These are phyloP conservation scores for Sycobia sp. DNA, from an alignment of 1,140 invertebrate genomes.

Conservation along the genomic window DNA sequence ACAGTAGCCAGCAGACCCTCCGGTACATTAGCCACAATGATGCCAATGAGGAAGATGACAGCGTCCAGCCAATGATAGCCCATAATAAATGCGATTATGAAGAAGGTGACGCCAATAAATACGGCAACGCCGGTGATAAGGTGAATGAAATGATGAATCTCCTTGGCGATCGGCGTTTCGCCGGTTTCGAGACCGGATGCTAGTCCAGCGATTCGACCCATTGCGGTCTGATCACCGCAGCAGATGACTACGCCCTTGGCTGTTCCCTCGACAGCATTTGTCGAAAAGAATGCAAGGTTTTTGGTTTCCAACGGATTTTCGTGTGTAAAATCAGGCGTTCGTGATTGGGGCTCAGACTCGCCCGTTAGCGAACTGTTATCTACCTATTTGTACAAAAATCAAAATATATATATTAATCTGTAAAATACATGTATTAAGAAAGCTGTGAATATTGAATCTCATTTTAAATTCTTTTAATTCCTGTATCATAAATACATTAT, in stretches of 20 bases:
- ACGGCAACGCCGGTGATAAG: constrained; percentile 98
- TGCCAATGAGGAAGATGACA: constrained; percentile 97
- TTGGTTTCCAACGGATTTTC: constrained; percentile 96
- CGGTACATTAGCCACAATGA: constrained; percentile 98
- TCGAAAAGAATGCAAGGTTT: constrained; percentile 97
- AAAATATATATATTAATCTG: no score
- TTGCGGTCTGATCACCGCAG: constrained; percentile 97
- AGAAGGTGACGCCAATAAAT: constrained; percentile 96
- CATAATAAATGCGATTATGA: constrained; percentile 94
- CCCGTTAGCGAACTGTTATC: constrained; percentile 93
- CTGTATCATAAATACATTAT: no score
- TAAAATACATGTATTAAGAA: no score
- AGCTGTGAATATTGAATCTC: no score
- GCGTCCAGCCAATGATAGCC: constrained; percentile 98
- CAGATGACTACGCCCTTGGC: constrained; percentile 94
- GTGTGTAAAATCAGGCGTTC: constrained; percentile 88
- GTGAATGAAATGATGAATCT: constrained; percentile 99
- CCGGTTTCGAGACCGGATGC: constrained; percentile 95
- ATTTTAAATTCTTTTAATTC: no score
- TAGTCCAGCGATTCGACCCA: constrained; percentile 97
- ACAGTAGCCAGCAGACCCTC: constrained; percentile 97
- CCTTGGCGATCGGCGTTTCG: constrained; percentile 96
- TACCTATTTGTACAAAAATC: constrained; percentile 50
- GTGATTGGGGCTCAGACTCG: constrained; percentile 93
- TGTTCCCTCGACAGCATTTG: constrained; percentile 95